Conservation (phyloP, 2,888 invertebrate species). For the Disparrhopalites patrizii region DNA sequence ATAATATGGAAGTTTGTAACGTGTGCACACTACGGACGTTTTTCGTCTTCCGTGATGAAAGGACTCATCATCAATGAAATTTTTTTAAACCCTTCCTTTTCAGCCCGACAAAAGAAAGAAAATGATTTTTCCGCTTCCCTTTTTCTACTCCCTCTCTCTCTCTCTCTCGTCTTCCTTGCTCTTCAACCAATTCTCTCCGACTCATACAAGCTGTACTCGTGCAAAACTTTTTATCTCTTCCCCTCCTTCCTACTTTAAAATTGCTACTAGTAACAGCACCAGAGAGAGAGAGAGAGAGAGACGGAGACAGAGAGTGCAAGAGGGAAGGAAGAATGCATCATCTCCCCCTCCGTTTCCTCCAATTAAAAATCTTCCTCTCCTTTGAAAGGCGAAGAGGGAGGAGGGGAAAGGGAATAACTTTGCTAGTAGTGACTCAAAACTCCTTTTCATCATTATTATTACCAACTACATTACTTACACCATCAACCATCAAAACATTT, state of each 20-base stretch:
- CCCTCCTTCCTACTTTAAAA: not conserved
- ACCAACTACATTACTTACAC: constrained; percentile 19
- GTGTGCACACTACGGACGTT: too few species aligned
- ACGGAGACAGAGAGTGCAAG: too few species aligned
- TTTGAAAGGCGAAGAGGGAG: too few species aligned
- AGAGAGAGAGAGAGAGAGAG: too few species aligned
- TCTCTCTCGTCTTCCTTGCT: constrained; percentile 19
- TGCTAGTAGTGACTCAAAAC: constrained; percentile 6
- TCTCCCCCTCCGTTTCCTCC: not conserved
- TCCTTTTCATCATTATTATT: constrained; percentile 22
- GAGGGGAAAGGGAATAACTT: too few species aligned
- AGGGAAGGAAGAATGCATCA: not conserved
- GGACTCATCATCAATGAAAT: constrained; percentile 27
- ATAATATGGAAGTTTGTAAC: not conserved
- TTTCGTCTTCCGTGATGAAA: too few species aligned
- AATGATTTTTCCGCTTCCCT: constrained; percentile 11
- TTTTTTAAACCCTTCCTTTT: constrained; percentile 14
- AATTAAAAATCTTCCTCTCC: constrained; percentile 11
- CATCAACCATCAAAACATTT: too few species aligned
- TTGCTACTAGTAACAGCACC: too few species aligned
- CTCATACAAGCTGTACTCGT: constrained; percentile 15
- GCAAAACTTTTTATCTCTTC: constrained; percentile 6
- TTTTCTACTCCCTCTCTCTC: constrained; percentile 8
- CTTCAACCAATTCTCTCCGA: not conserved
- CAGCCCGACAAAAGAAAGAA: constrained; percentile 25